Evolutionary conservation across 2,888 invertebrate genomes (phyloP), one percentile per base, ranked within the genome.

Genomic region (Ophion ventricosus): DNA sequence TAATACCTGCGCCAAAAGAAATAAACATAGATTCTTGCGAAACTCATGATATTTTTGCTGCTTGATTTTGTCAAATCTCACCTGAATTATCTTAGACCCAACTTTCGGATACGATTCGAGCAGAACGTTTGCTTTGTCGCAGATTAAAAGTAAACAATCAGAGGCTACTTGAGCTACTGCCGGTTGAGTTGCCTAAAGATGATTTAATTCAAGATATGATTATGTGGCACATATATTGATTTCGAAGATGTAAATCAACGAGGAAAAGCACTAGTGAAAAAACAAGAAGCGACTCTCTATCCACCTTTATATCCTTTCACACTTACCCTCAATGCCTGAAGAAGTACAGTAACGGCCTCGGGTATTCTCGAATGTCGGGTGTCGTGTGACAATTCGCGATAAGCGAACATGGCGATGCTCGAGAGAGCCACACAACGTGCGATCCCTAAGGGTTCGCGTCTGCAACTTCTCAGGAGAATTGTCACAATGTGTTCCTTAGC

Each of bases 401-500:
- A 96, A 25, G 96, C 94, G 91, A 96, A 97, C 89, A 96, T 95
- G 1, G 97, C 97, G 75, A 99, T 95, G 72, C 98, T 97, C 80
- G 97, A 97, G 2, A 99, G 95, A 54, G 98, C 98, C 87, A 98
- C 96, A 90, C 98, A 98, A 86, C 98, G 95, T 35, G 98, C 98
- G 90, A 96, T 95, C 23, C 97, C 97, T 75, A 97, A 96, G 82
- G 98, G 98, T 94, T 99, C 99, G 69, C 97, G 95, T 80, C 98
- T 96, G 35, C 98, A 98, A 89, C 97, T 97, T 90, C 97, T 96
- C 88, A 99, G 94, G 79, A 99, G 95, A 89, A 98, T 97, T 92
- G 96, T 97, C 61, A 98, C 95, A 76, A 98, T 96, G 92, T 97
- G 97, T 93, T 98, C 98, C 97, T 97, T 97, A 35, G 97, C 95